These are phyloP conservation scores for Hemibagrus guttatus DNA, from an alignment of 2,797 vertebrate genomes.

Conservation along the genomic window DNA sequence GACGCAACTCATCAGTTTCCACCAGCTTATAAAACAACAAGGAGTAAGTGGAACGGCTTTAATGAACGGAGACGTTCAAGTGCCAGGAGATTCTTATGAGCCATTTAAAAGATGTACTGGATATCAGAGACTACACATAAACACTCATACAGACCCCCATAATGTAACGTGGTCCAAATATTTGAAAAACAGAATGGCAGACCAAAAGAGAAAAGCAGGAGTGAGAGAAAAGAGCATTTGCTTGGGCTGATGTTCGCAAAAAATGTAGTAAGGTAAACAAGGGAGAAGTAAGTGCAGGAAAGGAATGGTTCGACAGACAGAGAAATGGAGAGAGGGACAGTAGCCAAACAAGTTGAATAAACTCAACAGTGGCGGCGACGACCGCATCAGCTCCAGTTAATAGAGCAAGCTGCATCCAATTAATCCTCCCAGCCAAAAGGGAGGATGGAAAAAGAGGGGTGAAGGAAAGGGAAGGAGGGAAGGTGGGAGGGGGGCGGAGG, in stretches of 20 bases:
- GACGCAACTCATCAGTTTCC: constrained; percentile 46
- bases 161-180: constrained; percentile 32
- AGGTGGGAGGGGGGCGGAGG: constrained; percentile 44
- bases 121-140: constrained; percentile 5
- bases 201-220: not conserved
- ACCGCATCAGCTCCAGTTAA: constrained; percentile 59
- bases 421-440: constrained; percentile 63
- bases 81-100: constrained; percentile 35
- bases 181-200: constrained; percentile 20
- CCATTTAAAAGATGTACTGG: constrained; percentile 37
- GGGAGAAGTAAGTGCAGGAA: not conserved
- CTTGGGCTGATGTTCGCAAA: not conserved
- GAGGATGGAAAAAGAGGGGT: constrained; percentile 63
- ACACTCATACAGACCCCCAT: not conserved
- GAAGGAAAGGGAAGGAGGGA: constrained; percentile 41
- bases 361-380: constrained; percentile 50
- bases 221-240: not conserved
- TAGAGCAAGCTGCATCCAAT: constrained; percentile 71
- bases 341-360: constrained; percentile 41
- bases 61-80: constrained; percentile 29
- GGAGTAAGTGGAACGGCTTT: constrained; percentile 32
- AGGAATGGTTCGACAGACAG: not conserved
- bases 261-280: constrained; percentile 18
- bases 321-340: constrained; percentile 9
- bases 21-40: constrained; percentile 39